These are phyloP conservation scores for Pachycephala philippinensis DNA, from an alignment of 2,113 vertebrate genomes.

Conservation along the genomic window DNA sequence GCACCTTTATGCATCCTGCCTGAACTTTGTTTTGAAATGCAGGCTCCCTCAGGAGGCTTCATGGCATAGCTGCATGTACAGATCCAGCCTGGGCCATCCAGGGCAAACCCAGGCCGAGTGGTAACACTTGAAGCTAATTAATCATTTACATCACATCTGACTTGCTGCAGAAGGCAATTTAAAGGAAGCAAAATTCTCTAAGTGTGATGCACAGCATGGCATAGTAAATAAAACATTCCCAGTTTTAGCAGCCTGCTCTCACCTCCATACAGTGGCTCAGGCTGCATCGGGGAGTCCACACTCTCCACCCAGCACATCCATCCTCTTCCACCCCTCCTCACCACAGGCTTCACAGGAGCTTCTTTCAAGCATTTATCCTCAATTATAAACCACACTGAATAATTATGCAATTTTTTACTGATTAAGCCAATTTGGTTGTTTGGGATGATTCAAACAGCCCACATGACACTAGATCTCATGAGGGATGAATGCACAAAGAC, in stretches of 20 bases:
- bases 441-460: not conserved
- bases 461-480: not conserved
- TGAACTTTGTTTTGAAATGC: not conserved
- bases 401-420: not conserved
- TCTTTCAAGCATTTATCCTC: not conserved
- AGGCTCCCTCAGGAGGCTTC: not conserved
- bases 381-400: not conserved
- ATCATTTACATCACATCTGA: not conserved
- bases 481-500: not conserved
- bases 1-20: not conserved
- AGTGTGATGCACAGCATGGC: not conserved
- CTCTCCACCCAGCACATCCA: not conserved
- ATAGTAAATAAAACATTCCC: not conserved
- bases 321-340: not conserved
- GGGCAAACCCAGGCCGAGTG: not conserved
- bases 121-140: not conserved
- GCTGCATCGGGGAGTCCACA: fast-evolving
- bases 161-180: not conserved
- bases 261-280: fast-evolving
- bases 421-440: not conserved
- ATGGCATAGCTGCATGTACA: too few relatives aligned
- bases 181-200: not conserved
- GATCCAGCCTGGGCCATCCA: not conserved
- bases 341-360: not conserved
- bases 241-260: not conserved